phyloP scores from a whole-genome alignment of 1,140 invertebrate genomes.

The Lordiphosa clarofinis region DNA sequence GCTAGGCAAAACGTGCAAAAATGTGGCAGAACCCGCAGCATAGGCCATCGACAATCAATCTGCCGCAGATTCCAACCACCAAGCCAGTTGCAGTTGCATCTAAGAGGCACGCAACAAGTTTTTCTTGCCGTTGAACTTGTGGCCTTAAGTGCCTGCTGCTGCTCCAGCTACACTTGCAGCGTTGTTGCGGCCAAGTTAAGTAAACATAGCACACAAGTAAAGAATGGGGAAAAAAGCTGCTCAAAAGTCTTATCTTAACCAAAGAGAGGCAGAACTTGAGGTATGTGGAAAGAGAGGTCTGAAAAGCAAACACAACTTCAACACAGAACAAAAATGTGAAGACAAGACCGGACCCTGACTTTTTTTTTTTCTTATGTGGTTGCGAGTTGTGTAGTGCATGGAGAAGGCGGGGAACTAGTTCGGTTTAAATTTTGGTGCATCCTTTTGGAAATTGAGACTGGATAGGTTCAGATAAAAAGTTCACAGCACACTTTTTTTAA shows the following conservation, averaged over 20 bases:
- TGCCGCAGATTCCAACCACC: slow-evolving; percentile 55
- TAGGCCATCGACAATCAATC: slow-evolving; percentile 70
- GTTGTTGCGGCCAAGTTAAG: slow-evolving; percentile 39
- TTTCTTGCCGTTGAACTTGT: slow-evolving; percentile 60
- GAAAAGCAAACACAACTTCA: background rate
- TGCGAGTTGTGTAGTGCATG: too few species aligned
- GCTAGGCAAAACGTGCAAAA: slow-evolving; percentile 55
- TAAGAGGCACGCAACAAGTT: slow-evolving; percentile 62
- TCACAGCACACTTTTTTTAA: too few species aligned
- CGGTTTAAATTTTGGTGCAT: too few species aligned
- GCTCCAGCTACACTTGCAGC: slow-evolving; percentile 60
- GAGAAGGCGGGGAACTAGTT: too few species aligned
- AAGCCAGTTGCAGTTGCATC: slow-evolving; percentile 17
- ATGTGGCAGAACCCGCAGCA: slow-evolving; percentile 34
- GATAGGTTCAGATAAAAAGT: too few species aligned
- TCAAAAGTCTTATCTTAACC: slow-evolving; percentile 57
- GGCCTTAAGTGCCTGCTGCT: slow-evolving; percentile 47
- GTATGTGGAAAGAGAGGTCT: slow-evolving; percentile 7
- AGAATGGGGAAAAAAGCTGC: slow-evolving; percentile 6
- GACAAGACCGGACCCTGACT: background rate
- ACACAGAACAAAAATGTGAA: background rate
- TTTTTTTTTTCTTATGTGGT: too few species aligned
- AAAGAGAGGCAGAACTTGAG: slow-evolving; percentile 15
- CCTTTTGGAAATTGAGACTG: too few species aligned
- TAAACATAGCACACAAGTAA: slow-evolving; percentile 33